phyloP scores from a whole-genome alignment of 2,113 vertebrate species.

The Phoxinus phoxinus region DNA sequence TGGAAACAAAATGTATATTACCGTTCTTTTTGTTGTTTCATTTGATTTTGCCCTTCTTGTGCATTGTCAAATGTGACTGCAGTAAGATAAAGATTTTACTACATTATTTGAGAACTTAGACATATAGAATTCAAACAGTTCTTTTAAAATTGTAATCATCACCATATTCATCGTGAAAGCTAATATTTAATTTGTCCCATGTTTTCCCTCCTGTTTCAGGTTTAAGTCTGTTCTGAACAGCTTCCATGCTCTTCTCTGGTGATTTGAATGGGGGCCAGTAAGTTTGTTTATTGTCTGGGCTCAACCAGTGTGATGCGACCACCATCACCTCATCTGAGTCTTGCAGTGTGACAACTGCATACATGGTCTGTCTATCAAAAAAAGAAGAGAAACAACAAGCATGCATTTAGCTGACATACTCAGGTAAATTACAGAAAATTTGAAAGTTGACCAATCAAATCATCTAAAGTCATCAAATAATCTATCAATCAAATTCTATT shows the following conservation, averaged over 20 bases:
- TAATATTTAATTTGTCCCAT: slow-evolving; percentile 19
- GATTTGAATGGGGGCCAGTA: slow-evolving; percentile 35
- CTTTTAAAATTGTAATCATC: neutral
- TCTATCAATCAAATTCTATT: too few species aligned
- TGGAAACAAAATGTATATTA: neutral
- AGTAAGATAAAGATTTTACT: neutral
- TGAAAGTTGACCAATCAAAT: too few species aligned
- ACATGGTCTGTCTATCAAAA: neutral
- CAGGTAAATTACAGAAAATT: too few species aligned
- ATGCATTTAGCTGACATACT: too few species aligned
- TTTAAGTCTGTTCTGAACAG: neutral
- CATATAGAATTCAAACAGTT: neutral
- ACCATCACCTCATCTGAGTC: slow-evolving; percentile 28
- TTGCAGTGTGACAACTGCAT: slow-evolving; percentile 26
- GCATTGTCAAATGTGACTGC: neutral
- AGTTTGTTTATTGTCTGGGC: neutral
- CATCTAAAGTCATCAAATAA: too few species aligned
- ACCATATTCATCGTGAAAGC: slow-evolving; percentile 1
- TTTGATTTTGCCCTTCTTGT: neutral
- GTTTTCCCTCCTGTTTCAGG: neutral
- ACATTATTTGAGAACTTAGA: neutral
- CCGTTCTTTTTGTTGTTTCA: neutral
- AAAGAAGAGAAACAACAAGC: neutral
- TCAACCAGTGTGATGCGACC: neutral
- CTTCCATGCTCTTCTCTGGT: neutral